Percentiles rank a stretch among this genome's conserved stretches.
phyloP scores from a whole-genome alignment of 2,797 vertebrate genomes.

The Pyrocephalus nanus region DNA sequence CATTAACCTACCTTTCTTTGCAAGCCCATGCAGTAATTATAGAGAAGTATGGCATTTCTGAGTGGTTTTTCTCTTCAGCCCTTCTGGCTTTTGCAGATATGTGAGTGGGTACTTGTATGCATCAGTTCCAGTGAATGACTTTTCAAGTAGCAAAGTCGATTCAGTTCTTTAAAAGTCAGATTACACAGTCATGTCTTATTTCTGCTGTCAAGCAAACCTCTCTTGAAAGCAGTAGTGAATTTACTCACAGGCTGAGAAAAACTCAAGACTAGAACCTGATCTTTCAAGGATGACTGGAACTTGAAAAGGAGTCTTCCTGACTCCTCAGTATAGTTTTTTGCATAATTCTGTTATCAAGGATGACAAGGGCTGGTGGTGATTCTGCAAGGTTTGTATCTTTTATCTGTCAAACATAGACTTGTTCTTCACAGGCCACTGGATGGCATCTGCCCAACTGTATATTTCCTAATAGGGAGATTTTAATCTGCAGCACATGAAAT shows the following conservation, averaged over 20 bases:
- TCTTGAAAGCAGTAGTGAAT: not conserved
- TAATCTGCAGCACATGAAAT: slow-evolving; percentile 3
- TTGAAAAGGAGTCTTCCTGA: not conserved
- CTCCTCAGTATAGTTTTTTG: not conserved
- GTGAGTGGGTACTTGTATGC: not conserved
- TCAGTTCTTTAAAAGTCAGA: not conserved
- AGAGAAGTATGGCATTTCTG: not conserved
- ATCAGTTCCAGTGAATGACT: not conserved
- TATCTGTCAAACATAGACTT: not conserved
- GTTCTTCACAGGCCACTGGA: not conserved
- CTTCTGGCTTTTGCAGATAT: not conserved
- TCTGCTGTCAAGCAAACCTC: not conserved
- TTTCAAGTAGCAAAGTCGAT: not conserved
- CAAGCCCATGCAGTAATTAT: not conserved
- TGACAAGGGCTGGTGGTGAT: not conserved
- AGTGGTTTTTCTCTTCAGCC: not conserved
- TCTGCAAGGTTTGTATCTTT: not conserved
- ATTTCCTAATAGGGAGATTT: slow-evolving; percentile 33
- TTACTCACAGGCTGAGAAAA: not conserved
- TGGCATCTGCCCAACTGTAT: not conserved
- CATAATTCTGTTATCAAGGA: not conserved
- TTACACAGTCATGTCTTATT: not conserved
- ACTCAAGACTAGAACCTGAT: not conserved
- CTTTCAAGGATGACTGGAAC: not conserved
- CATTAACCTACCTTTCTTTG: not conserved